Conservation (phyloP, 92 coral and sea anemone species). For the Palythoa caribaeorum region DNA sequence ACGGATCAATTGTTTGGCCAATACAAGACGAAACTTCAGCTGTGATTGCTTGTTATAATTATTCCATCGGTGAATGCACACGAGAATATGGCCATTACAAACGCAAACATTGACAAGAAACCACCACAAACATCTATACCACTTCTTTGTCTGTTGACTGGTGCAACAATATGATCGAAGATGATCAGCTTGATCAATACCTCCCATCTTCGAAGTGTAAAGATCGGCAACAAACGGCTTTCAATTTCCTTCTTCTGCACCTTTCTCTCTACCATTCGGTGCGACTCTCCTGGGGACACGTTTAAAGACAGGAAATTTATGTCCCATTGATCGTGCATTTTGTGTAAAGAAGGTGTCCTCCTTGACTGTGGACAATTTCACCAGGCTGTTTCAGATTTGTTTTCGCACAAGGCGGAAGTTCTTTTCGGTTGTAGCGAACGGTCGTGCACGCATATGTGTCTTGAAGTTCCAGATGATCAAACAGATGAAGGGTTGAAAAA, state of each 20-base stretch:
- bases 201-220: not conserved
- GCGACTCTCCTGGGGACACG: too few relatives aligned
- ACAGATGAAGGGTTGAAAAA: slow-evolving; percentile 19
- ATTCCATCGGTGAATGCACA: not conserved
- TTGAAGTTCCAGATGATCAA: not conserved
- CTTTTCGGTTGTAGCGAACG: slow-evolving; percentile 31
- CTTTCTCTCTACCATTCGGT: too few relatives aligned
- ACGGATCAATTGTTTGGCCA: not conserved
- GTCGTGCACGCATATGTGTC: slow-evolving; percentile 38
- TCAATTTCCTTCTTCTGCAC: too few relatives aligned
- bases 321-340: slow-evolving; percentile 37
- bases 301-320: not conserved
- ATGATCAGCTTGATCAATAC: too few relatives aligned
- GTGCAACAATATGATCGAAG: not conserved
- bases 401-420: slow-evolving; percentile 21
- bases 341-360: slow-evolving; percentile 9
- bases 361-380: slow-evolving; percentile 19
- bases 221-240: too few relatives aligned
- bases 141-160: not conserved
- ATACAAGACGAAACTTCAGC: too few relatives aligned
- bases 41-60: too few relatives aligned
- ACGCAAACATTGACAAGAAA: too few relatives aligned
- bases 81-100: not conserved
- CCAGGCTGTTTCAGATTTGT: slow-evolving; percentile 33
- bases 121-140: not conserved